Evolutionary conservation across 1,140 invertebrate species (phyloP).

Genomic region (Papilio machaon): DNA sequence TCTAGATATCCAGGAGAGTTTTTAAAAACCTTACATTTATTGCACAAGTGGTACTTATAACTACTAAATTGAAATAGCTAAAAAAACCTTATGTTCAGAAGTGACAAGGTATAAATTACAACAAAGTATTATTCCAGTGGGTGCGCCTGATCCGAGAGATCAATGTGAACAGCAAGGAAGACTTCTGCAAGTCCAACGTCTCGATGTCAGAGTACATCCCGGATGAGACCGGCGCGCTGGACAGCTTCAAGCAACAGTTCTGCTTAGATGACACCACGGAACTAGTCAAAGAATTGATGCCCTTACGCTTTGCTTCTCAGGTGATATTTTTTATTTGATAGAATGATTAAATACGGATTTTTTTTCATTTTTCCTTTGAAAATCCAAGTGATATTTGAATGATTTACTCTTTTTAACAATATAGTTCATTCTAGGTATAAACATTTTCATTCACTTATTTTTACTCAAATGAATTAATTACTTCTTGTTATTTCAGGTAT

Average conservation of each 20-base stretch:
- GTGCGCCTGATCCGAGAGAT: slow-evolving; percentile 72
- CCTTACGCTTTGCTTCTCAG: slow-evolving; percentile 72
- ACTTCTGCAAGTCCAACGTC: slow-evolving; percentile 65
- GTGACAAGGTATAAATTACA: not conserved
- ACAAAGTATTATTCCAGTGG: slow-evolving; percentile 53
- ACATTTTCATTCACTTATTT: too few species aligned
- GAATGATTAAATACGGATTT: too few species aligned
- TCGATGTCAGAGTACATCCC: slow-evolving; percentile 73
- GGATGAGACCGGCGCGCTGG: slow-evolving; percentile 57
- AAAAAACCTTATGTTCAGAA: too few species aligned
- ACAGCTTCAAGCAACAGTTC: slow-evolving; percentile 54
- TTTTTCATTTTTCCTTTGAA: too few species aligned
- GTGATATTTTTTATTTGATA: slow-evolving; percentile 45
- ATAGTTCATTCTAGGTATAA: too few species aligned
- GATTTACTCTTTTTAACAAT: too few species aligned
- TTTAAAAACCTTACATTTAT: too few species aligned
- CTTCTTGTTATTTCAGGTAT: slow-evolving; percentile 60
- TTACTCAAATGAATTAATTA: not conserved
- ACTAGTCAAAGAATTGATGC: slow-evolving; percentile 63
- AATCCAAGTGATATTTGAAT: too few species aligned
- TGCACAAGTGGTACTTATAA: too few species aligned
- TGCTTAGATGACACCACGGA: slow-evolving; percentile 57
- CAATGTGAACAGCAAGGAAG: slow-evolving; percentile 63
- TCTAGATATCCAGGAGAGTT: too few species aligned
- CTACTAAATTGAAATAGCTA: too few species aligned